Base-by-base conservation (phyloP, 2,797 vertebrate genomes). In the Oophaga sylvatica region DNA sequence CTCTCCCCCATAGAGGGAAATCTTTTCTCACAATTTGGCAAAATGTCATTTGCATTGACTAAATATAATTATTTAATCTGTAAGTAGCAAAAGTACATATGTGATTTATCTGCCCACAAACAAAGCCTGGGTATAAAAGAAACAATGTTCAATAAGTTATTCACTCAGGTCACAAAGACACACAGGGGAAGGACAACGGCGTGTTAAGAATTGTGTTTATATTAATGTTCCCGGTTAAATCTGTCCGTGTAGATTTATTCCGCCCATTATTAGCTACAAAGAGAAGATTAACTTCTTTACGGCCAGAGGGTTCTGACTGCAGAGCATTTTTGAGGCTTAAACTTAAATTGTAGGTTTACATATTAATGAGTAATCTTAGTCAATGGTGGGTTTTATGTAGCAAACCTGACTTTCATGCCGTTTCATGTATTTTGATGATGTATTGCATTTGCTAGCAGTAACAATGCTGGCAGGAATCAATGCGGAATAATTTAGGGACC, bases 11-110 rank as follows among this genome's bases (percentile, higher is more conserved):
- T 45, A 59, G 81, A 70, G 6, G 22, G 76, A 17, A 68, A 65
- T 26, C 13, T 19, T 26, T 80, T 80, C 31, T 90, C 85, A 91
- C 88, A 90, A 91, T 88, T 88, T 88, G 92, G 90, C 90, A 90
- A n/a, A 41, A 56, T 48, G 56, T 77, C 62, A 67, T 56, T 80
- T 2, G 17, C 63, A 41, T 63, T 80, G 77, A 88, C 84, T 80
- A 63, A 85, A 35, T 76, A 81, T 76, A 67, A 75, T 65, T 85
- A 81, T 81, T 81, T 80, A 85, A 88, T 73, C 85, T 88, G 75
- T 88, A 85, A 77, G 70, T 68, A 81, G 83, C 78, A 16, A 57
- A 53, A 19, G 29, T 79, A 81, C 85, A 85, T 85, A 81, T n/a
- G 78, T 85, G 68, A 85, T 88, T 85, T 85, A 88, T 85, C 59